Base-by-base conservation (phyloP, 92 coral and sea anemone genomes). In the Umimayanthus kanabou region DNA sequence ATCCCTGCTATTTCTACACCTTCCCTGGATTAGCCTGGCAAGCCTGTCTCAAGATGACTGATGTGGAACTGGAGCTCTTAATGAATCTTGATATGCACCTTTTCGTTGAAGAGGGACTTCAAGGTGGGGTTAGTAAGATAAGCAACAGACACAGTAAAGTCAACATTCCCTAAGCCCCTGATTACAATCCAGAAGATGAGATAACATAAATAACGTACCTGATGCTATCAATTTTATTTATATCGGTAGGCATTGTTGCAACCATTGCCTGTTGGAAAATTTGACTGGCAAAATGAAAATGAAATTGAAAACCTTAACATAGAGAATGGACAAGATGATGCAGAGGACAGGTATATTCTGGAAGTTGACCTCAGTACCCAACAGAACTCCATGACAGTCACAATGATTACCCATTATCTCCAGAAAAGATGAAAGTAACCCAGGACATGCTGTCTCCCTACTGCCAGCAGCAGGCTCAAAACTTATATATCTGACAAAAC, bases 1-100 rank as follows among this genome's bases (percentile, higher is more conserved):
- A 81, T 33, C 86, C 86, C 22, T 81, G 86, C 39, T 55, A 79
- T 55, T 79, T 79, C 30, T 79, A 79, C 66, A 79, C 84, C 23
- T 57, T 47, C 69, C 2, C 57, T 49, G 57, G 57, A 7, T 3
- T 49, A 11, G 57, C 57, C 57, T 49, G 57, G 57, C 9, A 49
- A 49, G 57, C 14, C 57, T 49, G 57, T 11, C 14, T 49, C 9
- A 49, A 49, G 57, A 49, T 49, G 57, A 49, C 57, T 49, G 57
- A 11, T 49, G 57, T 49, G 57, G 57, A 49, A 49, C 57, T 49
- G 57, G 57, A 49, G 57, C 57, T 49, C 9, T 11, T 49, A 11
- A 49, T 49, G 9, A 11, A 49, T 11, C 57, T 11, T 49, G 57
- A 49, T 49, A 49, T 49, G 57, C 57, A 49, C 57, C 57, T 49